phyloP scores from a whole-genome alignment of 2,113 vertebrate species.

The Melanostigma gelatinosum region DNA sequence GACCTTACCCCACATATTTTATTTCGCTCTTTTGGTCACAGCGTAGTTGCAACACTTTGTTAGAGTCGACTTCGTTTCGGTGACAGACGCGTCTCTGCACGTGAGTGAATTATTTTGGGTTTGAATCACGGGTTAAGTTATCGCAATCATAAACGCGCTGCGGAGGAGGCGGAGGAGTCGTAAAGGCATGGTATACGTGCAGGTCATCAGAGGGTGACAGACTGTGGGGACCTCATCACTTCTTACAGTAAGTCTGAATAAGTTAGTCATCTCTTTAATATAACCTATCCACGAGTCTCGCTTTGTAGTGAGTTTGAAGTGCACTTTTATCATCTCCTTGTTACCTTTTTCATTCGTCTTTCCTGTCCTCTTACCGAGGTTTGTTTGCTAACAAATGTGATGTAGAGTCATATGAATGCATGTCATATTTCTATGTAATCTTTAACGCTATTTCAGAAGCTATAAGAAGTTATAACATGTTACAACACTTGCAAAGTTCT shows the following conservation, averaged over 20 bases:
- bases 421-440: background rate
- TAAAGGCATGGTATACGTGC: conserved; percentile 32
- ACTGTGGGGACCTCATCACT: conserved; percentile 26
- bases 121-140: conserved; percentile 14
- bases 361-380: background rate
- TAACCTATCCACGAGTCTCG: background rate
- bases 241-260: conserved; percentile 55
- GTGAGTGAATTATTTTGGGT: background rate
- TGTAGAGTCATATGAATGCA: background rate
- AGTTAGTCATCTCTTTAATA: background rate
- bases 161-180: background rate
- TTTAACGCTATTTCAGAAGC: background rate
- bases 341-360: background rate
- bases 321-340: background rate
- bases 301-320: background rate
- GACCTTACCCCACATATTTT: conserved; percentile 7
- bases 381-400: background rate
- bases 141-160: background rate
- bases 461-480: background rate
- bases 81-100: conserved; percentile 5
- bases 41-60: background rate
- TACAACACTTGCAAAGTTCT: background rate
- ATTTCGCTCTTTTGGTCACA: background rate
- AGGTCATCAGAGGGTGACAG: conserved; percentile 20
- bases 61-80: background rate